phyloP scores from a whole-genome alignment of 2,888 invertebrate genomes.

The Aradus depressus region DNA sequence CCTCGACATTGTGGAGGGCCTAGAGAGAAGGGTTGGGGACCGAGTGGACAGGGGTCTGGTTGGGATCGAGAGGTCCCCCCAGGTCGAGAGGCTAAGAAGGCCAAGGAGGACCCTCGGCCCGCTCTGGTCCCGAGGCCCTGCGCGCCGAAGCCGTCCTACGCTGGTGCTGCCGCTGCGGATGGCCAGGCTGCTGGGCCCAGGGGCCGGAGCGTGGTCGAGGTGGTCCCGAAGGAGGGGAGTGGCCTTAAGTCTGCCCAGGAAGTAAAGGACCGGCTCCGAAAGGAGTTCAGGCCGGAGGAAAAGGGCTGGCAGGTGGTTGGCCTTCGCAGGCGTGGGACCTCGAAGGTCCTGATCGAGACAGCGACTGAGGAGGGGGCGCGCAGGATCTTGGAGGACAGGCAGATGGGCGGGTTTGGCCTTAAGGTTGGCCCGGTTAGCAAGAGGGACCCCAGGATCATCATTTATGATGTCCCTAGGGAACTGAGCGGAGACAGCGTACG shows the following conservation, averaged over 20 bases:
- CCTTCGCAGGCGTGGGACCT: not conserved
- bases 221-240: not conserved
- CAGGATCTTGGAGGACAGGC: not conserved
- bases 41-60: no score
- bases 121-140: no score
- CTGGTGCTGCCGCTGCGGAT: no score
- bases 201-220: not conserved
- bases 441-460: not conserved
- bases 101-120: no score
- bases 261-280: not conserved
- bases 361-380: not conserved
- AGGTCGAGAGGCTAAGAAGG: no score
- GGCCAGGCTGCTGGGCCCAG: not conserved
- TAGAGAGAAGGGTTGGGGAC: no score
- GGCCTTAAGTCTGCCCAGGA: not conserved
- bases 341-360: not conserved
- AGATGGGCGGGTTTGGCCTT: not conserved
- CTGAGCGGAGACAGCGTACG: not conserved
- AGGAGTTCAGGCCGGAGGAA: not conserved
- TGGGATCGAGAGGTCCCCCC: no score
- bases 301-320: not conserved
- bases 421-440: not conserved
- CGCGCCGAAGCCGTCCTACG: no score
- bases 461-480: not conserved
- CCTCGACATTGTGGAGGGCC: no score